phyloP scores from a whole-genome alignment of 2,113 vertebrate genomes.

The Setophaga coronata region DNA sequence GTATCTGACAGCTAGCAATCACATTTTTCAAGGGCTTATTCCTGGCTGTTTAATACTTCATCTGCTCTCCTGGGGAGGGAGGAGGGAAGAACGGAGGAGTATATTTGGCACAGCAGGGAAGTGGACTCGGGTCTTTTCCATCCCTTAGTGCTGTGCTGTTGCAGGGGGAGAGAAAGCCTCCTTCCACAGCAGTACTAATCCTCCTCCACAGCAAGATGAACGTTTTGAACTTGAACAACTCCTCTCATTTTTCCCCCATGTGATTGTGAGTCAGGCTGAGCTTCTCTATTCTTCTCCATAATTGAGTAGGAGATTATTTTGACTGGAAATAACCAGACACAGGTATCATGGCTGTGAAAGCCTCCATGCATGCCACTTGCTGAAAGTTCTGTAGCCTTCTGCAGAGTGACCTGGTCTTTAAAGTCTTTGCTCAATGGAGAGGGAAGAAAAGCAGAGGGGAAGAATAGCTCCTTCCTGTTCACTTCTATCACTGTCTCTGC shows the following conservation, averaged over 20 bases:
- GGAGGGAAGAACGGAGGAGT: conserved; percentile 56
- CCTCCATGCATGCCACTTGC: conserved; percentile 28
- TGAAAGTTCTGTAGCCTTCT: conserved; percentile 38
- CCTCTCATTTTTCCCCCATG: conserved; percentile 68
- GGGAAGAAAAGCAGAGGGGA: conserved; percentile 49
- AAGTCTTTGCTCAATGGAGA: conserved; percentile 28
- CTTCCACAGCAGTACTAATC: conserved; percentile 49
- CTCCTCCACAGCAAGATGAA: conserved; percentile 62
- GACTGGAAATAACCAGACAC: conserved; percentile 70
- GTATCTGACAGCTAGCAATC: conserved; percentile 30
- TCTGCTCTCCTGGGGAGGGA: conserved; percentile 38
- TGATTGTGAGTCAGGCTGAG: conserved; percentile 70
- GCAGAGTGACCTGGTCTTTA: conserved; percentile 26
- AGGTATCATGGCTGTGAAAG: conserved; percentile 59
- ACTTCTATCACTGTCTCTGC: conserved; percentile 36
- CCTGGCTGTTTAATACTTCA: conserved; percentile 39
- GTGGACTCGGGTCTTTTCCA: conserved; percentile 54
- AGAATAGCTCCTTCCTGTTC: conserved; percentile 45
- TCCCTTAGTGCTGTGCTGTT: conserved; percentile 30
- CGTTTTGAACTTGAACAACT: conserved; percentile 65
- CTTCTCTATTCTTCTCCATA: conserved; percentile 71
- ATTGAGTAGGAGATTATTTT: conserved; percentile 75
- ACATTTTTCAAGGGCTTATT: conserved; percentile 48
- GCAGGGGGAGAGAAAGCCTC: conserved; percentile 36
- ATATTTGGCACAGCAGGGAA: conserved; percentile 51